Conservation (phyloP, 2,113 vertebrate species). For the Scopus umbretta region DNA sequence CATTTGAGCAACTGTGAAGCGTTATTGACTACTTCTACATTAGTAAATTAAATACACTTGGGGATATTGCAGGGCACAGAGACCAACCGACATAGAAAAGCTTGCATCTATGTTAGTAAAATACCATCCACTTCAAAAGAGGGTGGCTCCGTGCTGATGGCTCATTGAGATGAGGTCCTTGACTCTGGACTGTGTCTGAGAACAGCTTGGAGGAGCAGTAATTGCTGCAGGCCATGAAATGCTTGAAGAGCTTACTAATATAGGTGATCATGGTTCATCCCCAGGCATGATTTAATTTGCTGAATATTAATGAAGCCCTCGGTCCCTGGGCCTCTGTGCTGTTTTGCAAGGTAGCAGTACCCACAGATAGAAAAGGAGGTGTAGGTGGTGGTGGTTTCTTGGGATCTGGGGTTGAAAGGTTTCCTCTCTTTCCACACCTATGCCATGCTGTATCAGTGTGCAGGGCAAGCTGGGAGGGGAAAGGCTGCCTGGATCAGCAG, state of each 20-base stretch:
- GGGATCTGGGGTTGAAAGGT: not conserved
- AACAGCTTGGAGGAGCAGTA: not conserved
- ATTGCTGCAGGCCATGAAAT: not conserved
- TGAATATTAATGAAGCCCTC: not conserved
- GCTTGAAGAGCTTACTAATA: not conserved
- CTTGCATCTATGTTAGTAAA: not conserved
- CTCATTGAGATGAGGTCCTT: not conserved
- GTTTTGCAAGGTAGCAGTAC: not conserved
- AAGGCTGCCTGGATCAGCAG: not conserved
- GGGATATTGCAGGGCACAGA: not conserved
- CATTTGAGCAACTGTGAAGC: not conserved
- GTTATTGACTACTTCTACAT: not conserved
- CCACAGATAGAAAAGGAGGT: not conserved
- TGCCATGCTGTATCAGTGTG: rapidly evolving
- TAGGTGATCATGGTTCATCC: not conserved
- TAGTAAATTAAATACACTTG: not conserved
- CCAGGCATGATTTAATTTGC: not conserved
- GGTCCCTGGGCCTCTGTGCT: not conserved
- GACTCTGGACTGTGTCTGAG: not conserved
- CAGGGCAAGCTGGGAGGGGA: not conserved
- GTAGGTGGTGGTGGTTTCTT: not conserved
- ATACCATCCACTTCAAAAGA: not conserved
- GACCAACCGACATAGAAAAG: not conserved
- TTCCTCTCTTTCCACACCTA: not conserved
- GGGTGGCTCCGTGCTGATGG: not conserved